Base-by-base conservation (phyloP, 2,888 invertebrate species). In the Dinocampus coccinellae region DNA sequence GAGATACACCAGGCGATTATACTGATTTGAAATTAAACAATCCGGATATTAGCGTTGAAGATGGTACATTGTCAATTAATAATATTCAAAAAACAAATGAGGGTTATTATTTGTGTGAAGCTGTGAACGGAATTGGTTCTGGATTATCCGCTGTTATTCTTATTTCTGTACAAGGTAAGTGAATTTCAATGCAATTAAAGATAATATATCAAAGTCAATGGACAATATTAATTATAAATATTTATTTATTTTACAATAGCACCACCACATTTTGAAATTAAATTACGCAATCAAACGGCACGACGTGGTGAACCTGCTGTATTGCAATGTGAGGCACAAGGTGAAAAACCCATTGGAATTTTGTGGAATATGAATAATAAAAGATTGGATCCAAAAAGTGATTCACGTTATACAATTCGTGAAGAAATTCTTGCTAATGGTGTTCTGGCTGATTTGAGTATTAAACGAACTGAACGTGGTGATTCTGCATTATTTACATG, bases 311-410 rank as follows among this genome's bases (percentile, higher is more conserved):
- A 97, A 88, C 95, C 96, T 33, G 95, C 97, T 42, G 96, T 97
- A 9, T 87, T 97, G 73, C 95, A 96, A 83, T 97, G 97, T 87
- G 95, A 96, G 89, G 96, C 97, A 36, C 95, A 95, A 87, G 97
- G 97, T 78, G 97, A 97, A 88, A 96, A 96, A 90, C 97, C 97
- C 36, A 97, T 97, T 87, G 96, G 96, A 79, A 96, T 97, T 77
- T 90, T 96, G 75, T 97, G 97, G 97, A 96, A 96, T 89, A 96
- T 96, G 92, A 96, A 97, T 89, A 96, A 95, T 89, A 96, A 95
- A 88, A 92, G 96, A 33, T 89, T 97, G 77, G 97, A 97, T 88
- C 94, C 96, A 65, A 96, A 96, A 88, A 93, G 93, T 74, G 96
- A 97, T 85, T 94, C 94, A 64, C 92, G 95, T 63, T 95, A 94